Conservation (phyloP, 2,888 invertebrate species). For the Euphydryas editha region DNA sequence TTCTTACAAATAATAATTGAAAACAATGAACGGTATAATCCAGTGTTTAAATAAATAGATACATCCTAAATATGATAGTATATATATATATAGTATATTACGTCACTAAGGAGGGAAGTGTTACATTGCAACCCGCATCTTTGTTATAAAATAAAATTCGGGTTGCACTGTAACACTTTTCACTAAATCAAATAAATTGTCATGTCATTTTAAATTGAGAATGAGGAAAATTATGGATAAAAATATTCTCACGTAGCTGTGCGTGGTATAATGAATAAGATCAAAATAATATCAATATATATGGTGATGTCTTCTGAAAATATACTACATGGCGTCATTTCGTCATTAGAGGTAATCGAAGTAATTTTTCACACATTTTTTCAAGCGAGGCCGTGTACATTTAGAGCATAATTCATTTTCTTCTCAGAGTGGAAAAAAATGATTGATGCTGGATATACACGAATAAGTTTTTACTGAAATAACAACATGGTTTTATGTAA, state of each 20-base stretch:
- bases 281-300: conserved; percentile 56
- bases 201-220: neutral
- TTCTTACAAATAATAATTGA: too few relatives aligned
- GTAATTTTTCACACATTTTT: conserved; percentile 78
- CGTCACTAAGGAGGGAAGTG: too few relatives aligned
- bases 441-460: conserved; percentile 69
- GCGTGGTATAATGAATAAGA: conserved; percentile 56
- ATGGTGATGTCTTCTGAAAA: conserved; percentile 63
- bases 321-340: conserved; percentile 57
- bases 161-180: too few relatives aligned
- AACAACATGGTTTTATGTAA: conserved; percentile 58
- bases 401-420: conserved; percentile 70
- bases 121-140: too few relatives aligned
- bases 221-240: conserved; percentile 28
- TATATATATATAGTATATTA: too few relatives aligned
- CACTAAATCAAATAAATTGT: too few relatives aligned
- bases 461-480: conserved; percentile 62
- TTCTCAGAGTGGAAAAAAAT: conserved; percentile 67
- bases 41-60: too few relatives aligned
- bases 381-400: conserved; percentile 63
- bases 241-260: conserved; percentile 44
- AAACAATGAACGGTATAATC: too few relatives aligned
- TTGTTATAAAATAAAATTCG: too few relatives aligned
- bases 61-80: too few relatives aligned
- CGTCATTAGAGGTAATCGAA: conserved; percentile 70